Evolutionary conservation across 2,797 vertebrate species (phyloP).

Genomic region (Cyclopterus lumpus): DNA sequence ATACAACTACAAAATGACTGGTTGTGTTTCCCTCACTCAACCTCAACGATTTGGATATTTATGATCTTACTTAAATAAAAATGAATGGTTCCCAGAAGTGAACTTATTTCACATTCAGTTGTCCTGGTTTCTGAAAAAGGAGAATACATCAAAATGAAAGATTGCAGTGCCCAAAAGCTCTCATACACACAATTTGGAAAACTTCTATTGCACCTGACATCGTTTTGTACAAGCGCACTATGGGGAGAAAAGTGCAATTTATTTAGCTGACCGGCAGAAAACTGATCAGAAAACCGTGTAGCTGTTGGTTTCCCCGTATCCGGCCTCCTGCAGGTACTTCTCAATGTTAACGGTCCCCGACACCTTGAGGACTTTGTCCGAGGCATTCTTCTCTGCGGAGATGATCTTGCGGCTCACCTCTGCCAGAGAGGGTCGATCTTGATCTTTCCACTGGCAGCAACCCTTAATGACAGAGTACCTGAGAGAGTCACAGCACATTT

Average conservation of each 20-base stretch:
- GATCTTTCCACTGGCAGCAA: slow-evolving; percentile 91
- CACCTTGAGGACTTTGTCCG: slow-evolving; percentile 86
- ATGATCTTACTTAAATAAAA: slow-evolving; percentile 1
- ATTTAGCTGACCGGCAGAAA: background rate
- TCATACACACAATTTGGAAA: slow-evolving; percentile 21
- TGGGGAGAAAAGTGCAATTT: slow-evolving; percentile 35
- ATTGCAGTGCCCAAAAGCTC: slow-evolving; percentile 14
- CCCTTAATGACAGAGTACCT: slow-evolving; percentile 90
- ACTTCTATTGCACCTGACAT: slow-evolving; percentile 23
- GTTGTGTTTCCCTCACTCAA: slow-evolving; percentile 16
- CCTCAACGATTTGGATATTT: background rate
- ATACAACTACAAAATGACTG: background rate
- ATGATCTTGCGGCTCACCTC: slow-evolving; percentile 83
- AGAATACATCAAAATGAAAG: background rate
- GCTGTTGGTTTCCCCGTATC: slow-evolving; percentile 82
- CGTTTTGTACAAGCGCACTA: slow-evolving; percentile 29
- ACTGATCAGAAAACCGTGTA: slow-evolving; percentile 90
- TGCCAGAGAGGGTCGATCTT: slow-evolving; percentile 80
- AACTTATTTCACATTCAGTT: background rate
- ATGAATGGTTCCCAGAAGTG: slow-evolving; percentile 11
- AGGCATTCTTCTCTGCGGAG: slow-evolving; percentile 83
- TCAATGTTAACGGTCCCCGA: slow-evolving; percentile 86
- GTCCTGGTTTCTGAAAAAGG: background rate
- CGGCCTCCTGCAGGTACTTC: slow-evolving; percentile 88
- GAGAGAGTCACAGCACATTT: background rate